Evolutionary conservation across 2,797 vertebrate species (phyloP), one percentile per base, ranked within the genome.

Genomic region (Xenentodon cancila): DNA sequence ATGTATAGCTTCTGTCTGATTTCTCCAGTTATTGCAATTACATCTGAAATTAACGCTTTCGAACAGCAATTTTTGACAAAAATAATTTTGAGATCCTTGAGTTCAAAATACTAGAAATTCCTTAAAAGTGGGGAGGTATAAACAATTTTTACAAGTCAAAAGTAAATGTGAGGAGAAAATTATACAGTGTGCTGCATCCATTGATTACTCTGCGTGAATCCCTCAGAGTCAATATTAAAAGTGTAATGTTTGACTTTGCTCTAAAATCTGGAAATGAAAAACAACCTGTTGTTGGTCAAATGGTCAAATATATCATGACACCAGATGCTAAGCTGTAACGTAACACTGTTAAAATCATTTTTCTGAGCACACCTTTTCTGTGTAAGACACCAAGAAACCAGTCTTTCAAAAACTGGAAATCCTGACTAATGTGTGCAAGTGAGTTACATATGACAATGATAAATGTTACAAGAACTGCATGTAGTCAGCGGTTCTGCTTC

Each of bases 401-500:
- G 54, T 76, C 18, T 48, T 65, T 45, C 11, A 54, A 49, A 73
- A 68, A 59, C 43, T 65, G 55, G 73, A 77, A 48, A 62, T 45
- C 30, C 47, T 61, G 32, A 72, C 78, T 61, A 55, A 79, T 53
- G 34, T 67, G 37, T 19, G 65, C 37, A 61, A 73, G 52, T 9
- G 0, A 79, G 70, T 82, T 69, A 73, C 25, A 68, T 68, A 71
- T 56, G 60, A 76, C 72, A 80, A 70, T 84, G 72, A 75, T 68
- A 68, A 67, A 68, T 8, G 7, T 57, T 75, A 70, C 58, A 67
- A 47, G 60, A 68, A 70, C 17, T 48, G 49, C 43, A 62, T 21
- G 71, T 68, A 77, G 65, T 80, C 77, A 79, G 77, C 48, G 30
- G 73, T 79, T 88, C 76, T 82, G 79, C 71, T 78, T 82, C 69